Evolutionary conservation across 2,888 invertebrate species (phyloP), one percentile per base, ranked within the genome.

Genomic region (Harmothoe impar): DNA sequence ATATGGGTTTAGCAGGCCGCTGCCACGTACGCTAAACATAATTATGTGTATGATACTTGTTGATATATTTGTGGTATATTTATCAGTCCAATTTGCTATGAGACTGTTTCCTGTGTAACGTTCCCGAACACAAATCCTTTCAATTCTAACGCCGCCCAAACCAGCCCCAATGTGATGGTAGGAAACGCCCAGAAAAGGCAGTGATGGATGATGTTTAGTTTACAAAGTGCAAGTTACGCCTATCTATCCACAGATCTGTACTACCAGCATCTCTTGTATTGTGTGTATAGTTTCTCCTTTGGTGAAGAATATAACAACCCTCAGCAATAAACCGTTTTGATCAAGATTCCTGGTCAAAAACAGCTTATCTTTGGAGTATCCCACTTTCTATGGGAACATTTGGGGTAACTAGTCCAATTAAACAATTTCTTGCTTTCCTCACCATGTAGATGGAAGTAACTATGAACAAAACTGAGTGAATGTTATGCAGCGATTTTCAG

Each of bases 11-110:
- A 62, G 72, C 29, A 7, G 31, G 72, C 72, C 72, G 25, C 62
- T 29, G 72, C 72, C 29, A 29, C 29, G 5, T 72, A 29, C 15
- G 31, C n/a, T 62, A n/a, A 62, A 20, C 20, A 62, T 72, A 29
- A 72, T 72, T 72, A n/a, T 15, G 72, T 72, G 72, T 72, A 72
- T 29, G 25, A 72, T 72, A 29, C 31, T 72, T 72, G 72, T 72
- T 72, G 25, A 72, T 25, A 29, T 72, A 25, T 29, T 29, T 72
- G 72, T 72, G 72, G 72, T 72, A 72, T 72, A 72, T 72, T 72
- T 72, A 72, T 72, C 29, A 25, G 29, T 72, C 72, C 29, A 29
- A 29, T n/a, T 72, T 72, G 29, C 72, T 72, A n/a, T 72, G 72
- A 72, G 72, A 72, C 72, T 72, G 31, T 72, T 72, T 29, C 25